Base-by-base conservation (phyloP, 2,797 vertebrate genomes). In the Mareca strepera region DNA sequence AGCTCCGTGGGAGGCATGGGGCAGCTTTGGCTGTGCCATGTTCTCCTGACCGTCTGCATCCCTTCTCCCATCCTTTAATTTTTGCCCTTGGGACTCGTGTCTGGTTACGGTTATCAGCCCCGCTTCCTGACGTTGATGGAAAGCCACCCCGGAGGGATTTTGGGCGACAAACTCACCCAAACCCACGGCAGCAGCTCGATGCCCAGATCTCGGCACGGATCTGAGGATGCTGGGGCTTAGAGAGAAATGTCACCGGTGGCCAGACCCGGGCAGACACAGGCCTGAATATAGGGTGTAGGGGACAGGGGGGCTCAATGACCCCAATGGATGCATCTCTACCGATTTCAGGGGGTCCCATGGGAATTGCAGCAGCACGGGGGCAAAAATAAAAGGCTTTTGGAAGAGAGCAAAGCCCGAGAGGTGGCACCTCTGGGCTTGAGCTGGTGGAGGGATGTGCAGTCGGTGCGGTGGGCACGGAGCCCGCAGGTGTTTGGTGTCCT, bases 201-300 rank as follows among this genome's bases (percentile, higher is more conserved):
- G 2, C 15, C 25, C 0, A 0, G 18, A 26, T 35, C 3, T 0
- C 0, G 1, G 41, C 2, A 16, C 20, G 39, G 35, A 62, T 41
- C 33, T 4, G 2, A 50, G 56, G 52, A 43, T n/a, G 35, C 2
- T 3, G n/a, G 8, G 91, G 96, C 95, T 93, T 91, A 93, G 88
- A 52, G 52, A 60, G 59, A 95, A 96, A 96, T 86, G 95, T 96
- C 96, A 95, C 73, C 60, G 82, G 96, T 79, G 92, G 93, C 75
- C 2, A 1, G 93, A 97, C 89, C 82, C 0, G 13, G 76, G 55
- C 82, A 68, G 64, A 5, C 6, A 22, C 7, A 64, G n/a, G 78
- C 70, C 79, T 33, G 79, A 95, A 90, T 50, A 56, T 64, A 66
- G 72, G 83, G 84, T 91, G 93, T 2, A 3, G 58, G 62, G 68